Base-by-base conservation (phyloP, 1,140 invertebrate genomes). In the Phocides pigmalion region DNA sequence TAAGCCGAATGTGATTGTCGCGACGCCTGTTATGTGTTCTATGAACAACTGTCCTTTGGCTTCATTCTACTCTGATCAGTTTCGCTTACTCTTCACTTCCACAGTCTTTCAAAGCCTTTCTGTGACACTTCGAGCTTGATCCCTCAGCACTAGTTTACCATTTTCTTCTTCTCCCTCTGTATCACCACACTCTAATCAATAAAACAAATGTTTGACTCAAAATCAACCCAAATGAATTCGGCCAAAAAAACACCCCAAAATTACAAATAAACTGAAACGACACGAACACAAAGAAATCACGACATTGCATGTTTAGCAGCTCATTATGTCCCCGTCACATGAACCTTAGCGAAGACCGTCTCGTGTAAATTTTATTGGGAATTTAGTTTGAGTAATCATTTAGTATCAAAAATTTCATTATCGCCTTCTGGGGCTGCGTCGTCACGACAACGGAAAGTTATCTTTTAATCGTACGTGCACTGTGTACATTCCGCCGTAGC, bases 291-390 rank as follows among this genome's bases (percentile, higher is more conserved):
- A 82, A 39, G 62, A 53, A 75, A 78, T 82, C 86, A 86, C 84
- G 81, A 84, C 85, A 88, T 87, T 89, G 87, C 88, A 89, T 89
- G 88, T 83, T 82, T 89, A 89, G 81, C 76, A 74, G 83, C 79
- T 87, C 85, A 88, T 90, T 76, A 82, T 70, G 81, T 78, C 83
- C 87, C 84, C 83, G 81, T 84, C 87, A 88, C 84, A 84, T 74
- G 75, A 88, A 86, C 82, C 84, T 84, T 88, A 87, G 84, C 74
- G 78, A 79, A 85, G 76, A 85, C 78, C 83, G 84, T 88, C 85
- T 89, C 85, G 86, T 78, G 73, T 82, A 78, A 81, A 79, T 75
- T 79, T 81, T 75, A 84, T 82, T 85, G 86, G 83, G 69, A 70
- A 74, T 80, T 81, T 67, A 81, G 74, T 70, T 84, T 84, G 76